Base-by-base conservation (phyloP, 1,140 invertebrate genomes). In the Apis florea region DNA sequence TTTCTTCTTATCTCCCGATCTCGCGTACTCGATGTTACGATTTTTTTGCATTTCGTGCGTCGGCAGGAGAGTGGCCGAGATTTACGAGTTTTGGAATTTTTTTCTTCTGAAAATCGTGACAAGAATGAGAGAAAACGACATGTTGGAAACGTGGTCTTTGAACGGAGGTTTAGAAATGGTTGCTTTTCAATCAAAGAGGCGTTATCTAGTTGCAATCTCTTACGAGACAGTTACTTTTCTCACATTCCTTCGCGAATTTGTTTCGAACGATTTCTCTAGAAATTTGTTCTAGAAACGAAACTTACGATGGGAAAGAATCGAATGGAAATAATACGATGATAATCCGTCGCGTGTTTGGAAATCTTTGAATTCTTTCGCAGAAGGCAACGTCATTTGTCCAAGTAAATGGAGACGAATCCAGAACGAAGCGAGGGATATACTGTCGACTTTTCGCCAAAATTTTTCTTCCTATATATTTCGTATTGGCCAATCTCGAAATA, bases 351-450 rank as follows among this genome's bases (percentile, higher is more conserved):
- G 79, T 88, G 87, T 87, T 40, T 68, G 82, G 85, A 86, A n/a
- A 90, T 88, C 88, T 89, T 91, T 83, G 86, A 88, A 88, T 90
- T 82, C 88, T 84, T 87, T 86, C 80, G 87, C 89, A 84, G 86
- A 89, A 85, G 83, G 79, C 85, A 87, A 84, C 85, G 83, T 90
- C 88, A 88, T 40, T 89, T 90, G 72, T 83, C 82, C 83, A 82
- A 87, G 77, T 88, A 87, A 88, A n/a, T n/a, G 86, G 86, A 82
- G 80, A 67, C 79, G 88, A 89, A 89, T 85, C 79, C 76, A 56
- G 87, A 89, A 91, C 88, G 86, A 88, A 74, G 83, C 84, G 88
- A 85, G 88, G 51, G 59, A 83, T 80, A 26, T 40, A 40, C 31
- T 3, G 31, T 31, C 4, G 31, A 31, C 31, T 40, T 40, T 6